These are phyloP conservation scores for Chrysolina haemoptera DNA, from an alignment of 2,888 invertebrate species.

Conservation along the genomic window DNA sequence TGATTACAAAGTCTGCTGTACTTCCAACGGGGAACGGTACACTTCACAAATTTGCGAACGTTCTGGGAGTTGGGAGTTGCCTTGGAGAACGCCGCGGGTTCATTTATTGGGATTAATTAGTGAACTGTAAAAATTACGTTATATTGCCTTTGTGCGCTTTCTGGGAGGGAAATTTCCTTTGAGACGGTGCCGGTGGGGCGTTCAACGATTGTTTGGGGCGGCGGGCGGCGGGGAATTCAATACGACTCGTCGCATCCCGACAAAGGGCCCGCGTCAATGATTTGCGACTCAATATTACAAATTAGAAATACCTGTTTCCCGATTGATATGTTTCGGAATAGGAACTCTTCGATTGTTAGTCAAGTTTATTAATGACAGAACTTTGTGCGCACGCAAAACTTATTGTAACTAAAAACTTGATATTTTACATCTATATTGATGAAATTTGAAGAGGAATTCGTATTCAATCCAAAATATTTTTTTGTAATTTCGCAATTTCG, in stretches of 20 bases:
- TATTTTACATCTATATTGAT: too few species aligned
- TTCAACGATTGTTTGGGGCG: slow-evolving; percentile 24
- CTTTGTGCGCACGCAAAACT: too few species aligned
- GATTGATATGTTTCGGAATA: too few species aligned
- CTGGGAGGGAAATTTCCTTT: slow-evolving; percentile 31
- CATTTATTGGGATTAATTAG: slow-evolving; percentile 45
- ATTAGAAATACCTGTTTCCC: too few species aligned
- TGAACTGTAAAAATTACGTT: slow-evolving; percentile 45
- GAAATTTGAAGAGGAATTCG: too few species aligned
- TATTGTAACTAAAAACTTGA: too few species aligned
- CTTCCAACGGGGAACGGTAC: slow-evolving; percentile 25
- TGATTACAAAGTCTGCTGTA: slow-evolving; percentile 38
- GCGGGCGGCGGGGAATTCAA: not conserved
- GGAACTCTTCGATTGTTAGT: too few species aligned
- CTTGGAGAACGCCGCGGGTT: slow-evolving; percentile 32
- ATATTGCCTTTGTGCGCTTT: slow-evolving; percentile 44
- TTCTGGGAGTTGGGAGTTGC: slow-evolving; percentile 32
- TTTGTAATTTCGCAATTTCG: too few species aligned
- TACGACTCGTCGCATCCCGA: not conserved
- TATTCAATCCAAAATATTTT: too few species aligned
- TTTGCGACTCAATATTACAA: not conserved
- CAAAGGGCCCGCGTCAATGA: not conserved
- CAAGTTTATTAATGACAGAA: too few species aligned
- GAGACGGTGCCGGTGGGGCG: slow-evolving; percentile 18
- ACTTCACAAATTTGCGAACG: slow-evolving; percentile 32